Base-by-base conservation (phyloP, 2,888 invertebrate genomes). In the Yponomeuta evonymella region DNA sequence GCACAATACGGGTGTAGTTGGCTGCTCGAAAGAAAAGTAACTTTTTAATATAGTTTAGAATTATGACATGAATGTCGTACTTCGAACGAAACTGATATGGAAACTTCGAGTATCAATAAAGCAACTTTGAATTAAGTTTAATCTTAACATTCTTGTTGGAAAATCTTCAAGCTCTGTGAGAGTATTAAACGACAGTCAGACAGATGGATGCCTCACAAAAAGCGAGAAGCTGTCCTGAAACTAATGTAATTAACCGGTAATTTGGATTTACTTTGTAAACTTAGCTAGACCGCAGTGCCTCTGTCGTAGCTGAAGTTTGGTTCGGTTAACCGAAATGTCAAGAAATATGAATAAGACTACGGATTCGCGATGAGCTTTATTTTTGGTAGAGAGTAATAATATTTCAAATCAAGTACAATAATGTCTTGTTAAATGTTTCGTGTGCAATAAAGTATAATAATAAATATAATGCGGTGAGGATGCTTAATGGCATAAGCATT, bases 181-280 rank as follows among this genome's bases (percentile, higher is more conserved):
- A 58, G 15, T 58, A 2, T 58, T 58, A 58, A 58, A 58, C 51
- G 51, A 58, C 51, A 58, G 43, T 43, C 51, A 58, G 51, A 15
- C 51, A 58, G 51, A 58, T 15, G 51, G 51, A 58, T 58, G 15
- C 51, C 51, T 15, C 12, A 15, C 15, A 58, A 58, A 58, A 58
- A 58, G 51, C 51, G 51, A 58, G 51, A 58, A 58, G 12, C 5
- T 58, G 51, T 58, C 51, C 51, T 1, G 51, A 58, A 58, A 58
- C 51, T 58, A 58, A 58, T 58, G 51, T 58, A 58, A 58, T 58
- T 58, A 58, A 58, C 51, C 15, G 51, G 51, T 58, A 58, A 58
- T 58, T 58, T 58, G 12, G 51, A 58, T 58, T 58, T 58, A 58
- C 51, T 58, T 58, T 58, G 51, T 58, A 58, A 15, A 58, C 15